A percentile compares a stretch with the other conserved stretches of the same genome.
phyloP scores from a whole-genome alignment of 92 coral and sea anemone genomes.

The Palythoa heliodiscus region DNA sequence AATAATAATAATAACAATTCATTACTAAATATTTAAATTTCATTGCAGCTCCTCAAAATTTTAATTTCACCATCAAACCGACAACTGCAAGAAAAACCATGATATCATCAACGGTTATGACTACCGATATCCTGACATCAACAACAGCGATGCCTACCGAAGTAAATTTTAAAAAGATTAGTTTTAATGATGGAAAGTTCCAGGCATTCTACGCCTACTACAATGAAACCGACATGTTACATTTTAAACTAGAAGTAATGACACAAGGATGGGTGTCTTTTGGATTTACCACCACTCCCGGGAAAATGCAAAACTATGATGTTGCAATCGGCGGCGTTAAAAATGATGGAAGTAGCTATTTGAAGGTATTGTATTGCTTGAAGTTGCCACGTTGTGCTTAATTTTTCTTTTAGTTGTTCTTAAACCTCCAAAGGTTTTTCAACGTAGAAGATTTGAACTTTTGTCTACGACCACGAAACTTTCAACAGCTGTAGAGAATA shows the following conservation, averaged over 20 bases:
- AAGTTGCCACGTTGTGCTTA: not conserved
- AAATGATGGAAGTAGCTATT: not conserved
- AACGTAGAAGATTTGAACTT: no score
- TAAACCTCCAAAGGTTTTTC: no score
- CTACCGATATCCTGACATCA: not conserved
- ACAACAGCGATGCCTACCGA: not conserved
- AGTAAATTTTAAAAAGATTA: not conserved
- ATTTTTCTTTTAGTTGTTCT: no score
- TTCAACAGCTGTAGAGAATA: no score
- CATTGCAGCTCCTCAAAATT: not conserved
- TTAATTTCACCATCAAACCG: not conserved
- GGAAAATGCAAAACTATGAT: slow-evolving; percentile 20
- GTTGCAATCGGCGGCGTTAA: slow-evolving; percentile 28
- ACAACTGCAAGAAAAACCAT: not conserved
- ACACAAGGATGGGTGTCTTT: slow-evolving; percentile 37
- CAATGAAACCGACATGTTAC: slow-evolving; percentile 22
- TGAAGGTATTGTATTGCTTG: not conserved
- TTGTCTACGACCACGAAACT: no score
- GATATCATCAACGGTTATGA: not conserved
- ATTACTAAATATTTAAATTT: not conserved
- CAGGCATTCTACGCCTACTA: slow-evolving; percentile 1
- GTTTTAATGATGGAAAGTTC: slow-evolving; percentile 12
- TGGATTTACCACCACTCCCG: slow-evolving; percentile 36
- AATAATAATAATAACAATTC: no score
- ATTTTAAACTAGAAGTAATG: slow-evolving; percentile 35